phyloP scores from a whole-genome alignment of 2,888 invertebrate species.

The Diachrysia chrysitis region DNA sequence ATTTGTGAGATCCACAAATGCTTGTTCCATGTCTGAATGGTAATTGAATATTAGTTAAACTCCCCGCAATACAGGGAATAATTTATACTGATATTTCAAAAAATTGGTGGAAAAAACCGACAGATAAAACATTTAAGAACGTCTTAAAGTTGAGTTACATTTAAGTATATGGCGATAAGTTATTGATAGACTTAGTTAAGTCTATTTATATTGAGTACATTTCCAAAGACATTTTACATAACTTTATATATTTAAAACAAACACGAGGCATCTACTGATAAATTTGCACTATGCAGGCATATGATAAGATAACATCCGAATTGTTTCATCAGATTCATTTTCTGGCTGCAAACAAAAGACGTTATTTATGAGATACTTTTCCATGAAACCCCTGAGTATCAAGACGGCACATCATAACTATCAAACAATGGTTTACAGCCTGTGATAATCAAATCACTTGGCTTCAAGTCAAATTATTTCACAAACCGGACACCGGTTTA shows the following conservation, averaged over 20 bases:
- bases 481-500: constrained; percentile 28
- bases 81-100: too few species aligned
- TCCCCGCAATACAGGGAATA: too few species aligned
- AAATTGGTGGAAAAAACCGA: too few species aligned
- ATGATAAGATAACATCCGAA: neutral
- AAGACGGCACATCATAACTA: constrained; percentile 22
- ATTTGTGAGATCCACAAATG: too few species aligned
- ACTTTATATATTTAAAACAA: neutral
- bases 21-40: too few species aligned
- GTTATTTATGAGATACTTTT: constrained; percentile 34
- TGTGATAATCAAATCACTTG: constrained; percentile 44
- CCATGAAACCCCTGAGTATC: constrained; percentile 10
- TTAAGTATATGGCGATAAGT: too few species aligned
- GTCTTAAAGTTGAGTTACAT: too few species aligned
- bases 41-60: too few species aligned
- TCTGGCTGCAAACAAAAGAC: constrained; percentile 1
- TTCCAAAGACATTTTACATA: too few species aligned
- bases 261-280: neutral
- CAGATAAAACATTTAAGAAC: too few species aligned
- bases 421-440: constrained; percentile 34
- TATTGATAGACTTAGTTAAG: too few species aligned
- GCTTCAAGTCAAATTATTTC: constrained; percentile 46
- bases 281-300: constrained; percentile 4
- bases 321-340: neutral
- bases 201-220: too few species aligned